Evolutionary conservation across 2,113 vertebrate species (phyloP).

Genomic region (Prinia subflava): DNA sequence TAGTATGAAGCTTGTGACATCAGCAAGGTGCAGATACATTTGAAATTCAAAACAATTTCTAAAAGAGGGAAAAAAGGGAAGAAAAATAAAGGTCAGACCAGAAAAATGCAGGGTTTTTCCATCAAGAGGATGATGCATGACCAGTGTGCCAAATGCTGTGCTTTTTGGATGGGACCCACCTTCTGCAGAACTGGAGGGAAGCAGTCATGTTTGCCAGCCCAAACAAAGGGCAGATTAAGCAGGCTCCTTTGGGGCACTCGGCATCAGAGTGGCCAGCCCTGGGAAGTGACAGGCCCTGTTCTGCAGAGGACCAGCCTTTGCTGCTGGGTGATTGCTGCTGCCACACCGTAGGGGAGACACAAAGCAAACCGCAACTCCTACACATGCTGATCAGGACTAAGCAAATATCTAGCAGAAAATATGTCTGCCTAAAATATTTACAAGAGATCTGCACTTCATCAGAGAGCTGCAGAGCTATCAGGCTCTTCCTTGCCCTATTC

Average conservation of each 20-base stretch:
- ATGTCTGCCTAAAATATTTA: background rate
- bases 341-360: too few relatives aligned
- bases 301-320: background rate
- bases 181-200: background rate
- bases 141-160: background rate
- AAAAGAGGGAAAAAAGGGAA: fast-evolving
- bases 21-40: background rate
- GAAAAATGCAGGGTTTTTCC: background rate
- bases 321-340: background rate
- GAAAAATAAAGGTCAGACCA: too few relatives aligned
- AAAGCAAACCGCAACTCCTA: background rate
- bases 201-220: background rate
- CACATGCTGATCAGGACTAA: background rate
- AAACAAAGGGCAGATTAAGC: background rate
- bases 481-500: background rate
- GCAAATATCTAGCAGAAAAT: background rate
- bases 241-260: background rate
- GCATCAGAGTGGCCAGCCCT: background rate
- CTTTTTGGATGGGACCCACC: background rate
- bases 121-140: background rate
- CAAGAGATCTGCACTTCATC: background rate
- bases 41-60: background rate
- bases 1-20: background rate
- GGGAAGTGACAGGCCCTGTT: fast-evolving
- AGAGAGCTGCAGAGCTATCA: background rate